Evolutionary conservation across 2,797 vertebrate species (phyloP).

Genomic region (Mionectes olivaceus): DNA sequence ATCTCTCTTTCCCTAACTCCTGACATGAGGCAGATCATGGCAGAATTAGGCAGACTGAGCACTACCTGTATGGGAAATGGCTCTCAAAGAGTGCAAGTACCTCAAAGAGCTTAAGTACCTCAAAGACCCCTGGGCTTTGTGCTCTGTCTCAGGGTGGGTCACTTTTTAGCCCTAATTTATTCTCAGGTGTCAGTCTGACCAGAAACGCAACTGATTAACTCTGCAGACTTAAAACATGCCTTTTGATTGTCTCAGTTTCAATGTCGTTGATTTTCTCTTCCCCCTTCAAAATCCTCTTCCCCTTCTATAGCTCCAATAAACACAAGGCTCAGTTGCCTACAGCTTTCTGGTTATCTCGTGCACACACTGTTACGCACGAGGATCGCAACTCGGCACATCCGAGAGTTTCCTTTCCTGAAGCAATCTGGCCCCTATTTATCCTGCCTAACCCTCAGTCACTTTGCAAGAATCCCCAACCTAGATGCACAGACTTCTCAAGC

Average conservation of each 20-base stretch:
- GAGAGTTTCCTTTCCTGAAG: neutral
- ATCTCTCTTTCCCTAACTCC: neutral
- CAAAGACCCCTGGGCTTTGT: neutral
- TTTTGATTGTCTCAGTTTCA: slow-evolving; percentile 18
- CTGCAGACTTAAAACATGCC: neutral
- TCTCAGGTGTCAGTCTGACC: neutral
- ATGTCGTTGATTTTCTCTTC: slow-evolving; percentile 56
- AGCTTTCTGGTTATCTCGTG: neutral
- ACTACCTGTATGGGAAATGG: neutral
- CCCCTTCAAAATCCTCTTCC: slow-evolving; percentile 44
- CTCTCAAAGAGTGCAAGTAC: neutral
- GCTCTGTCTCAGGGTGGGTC: neutral
- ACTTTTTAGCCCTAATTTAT: neutral
- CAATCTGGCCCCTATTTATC: neutral
- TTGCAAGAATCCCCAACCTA: neutral
- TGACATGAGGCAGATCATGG: rapidly evolving
- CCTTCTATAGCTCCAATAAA: slow-evolving; percentile 2
- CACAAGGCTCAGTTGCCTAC: neutral
- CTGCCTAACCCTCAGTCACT: neutral
- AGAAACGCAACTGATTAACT: neutral
- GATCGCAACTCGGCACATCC: neutral
- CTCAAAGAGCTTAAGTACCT: neutral
- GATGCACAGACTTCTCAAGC: neutral
- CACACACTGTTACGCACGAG: neutral
- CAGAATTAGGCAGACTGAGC: neutral